These are phyloP conservation scores for Hyaena hyaena DNA, from an alignment of 2,113 vertebrate genomes.

Conservation along the genomic window DNA sequence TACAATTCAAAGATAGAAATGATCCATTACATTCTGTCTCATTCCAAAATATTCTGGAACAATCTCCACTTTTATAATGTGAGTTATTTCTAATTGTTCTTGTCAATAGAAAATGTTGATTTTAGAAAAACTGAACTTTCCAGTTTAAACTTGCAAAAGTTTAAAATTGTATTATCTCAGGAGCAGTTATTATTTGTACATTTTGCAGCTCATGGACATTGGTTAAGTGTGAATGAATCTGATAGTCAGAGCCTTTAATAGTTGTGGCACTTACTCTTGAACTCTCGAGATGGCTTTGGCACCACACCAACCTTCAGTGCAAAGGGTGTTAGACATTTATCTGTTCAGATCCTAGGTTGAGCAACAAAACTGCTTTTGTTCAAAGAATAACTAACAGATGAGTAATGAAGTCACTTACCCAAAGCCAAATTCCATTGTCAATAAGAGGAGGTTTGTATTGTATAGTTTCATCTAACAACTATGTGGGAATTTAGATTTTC, in stretches of 20 bases:
- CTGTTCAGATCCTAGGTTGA: slow-evolving; percentile 33
- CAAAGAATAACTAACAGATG: slow-evolving; percentile 70
- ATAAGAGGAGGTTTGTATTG: slow-evolving; percentile 43
- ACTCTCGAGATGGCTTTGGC: slow-evolving; percentile 37
- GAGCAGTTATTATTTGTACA: neutral
- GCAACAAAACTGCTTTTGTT: slow-evolving; percentile 77
- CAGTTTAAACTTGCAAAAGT: neutral
- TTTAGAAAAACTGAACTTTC: slow-evolving; percentile 46
- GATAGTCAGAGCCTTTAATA: neutral
- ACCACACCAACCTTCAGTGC: neutral
- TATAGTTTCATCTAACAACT: slow-evolving; percentile 51
- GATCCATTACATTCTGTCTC: neutral
- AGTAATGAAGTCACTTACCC: slow-evolving; percentile 67
- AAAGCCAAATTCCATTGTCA: slow-evolving; percentile 68
- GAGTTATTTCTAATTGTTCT: neutral
- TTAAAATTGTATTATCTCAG: slow-evolving; percentile 6
- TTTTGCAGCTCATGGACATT: neutral
- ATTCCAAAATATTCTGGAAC: neutral
- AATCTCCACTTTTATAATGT: neutral
- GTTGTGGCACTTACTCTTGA: neutral
- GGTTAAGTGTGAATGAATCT: neutral
- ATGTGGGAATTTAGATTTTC: slow-evolving; percentile 64
- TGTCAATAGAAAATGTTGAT: neutral
- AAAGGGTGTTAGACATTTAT: slow-evolving; percentile 31
- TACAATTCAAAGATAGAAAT: neutral